Base-by-base conservation (phyloP, 2,888 invertebrate genomes). In the Tryphoninae sp. region DNA sequence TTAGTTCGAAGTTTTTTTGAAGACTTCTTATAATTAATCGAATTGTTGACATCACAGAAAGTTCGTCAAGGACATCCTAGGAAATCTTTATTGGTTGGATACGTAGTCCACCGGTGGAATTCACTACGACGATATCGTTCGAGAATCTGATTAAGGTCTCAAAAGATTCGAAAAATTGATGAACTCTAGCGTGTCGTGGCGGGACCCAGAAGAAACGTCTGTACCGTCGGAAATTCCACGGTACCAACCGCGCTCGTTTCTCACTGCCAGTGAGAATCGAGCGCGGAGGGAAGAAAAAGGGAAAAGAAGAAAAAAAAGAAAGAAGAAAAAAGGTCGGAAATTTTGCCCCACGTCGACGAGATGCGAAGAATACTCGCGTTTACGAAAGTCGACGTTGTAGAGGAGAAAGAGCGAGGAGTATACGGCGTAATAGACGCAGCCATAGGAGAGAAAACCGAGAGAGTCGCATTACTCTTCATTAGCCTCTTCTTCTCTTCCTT, bases 381-480 rank as follows among this genome's bases (percentile, higher is more conserved):
- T 73, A 49, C 78, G 69, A 51, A 61, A 78, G 53, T 45, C 59
- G 73, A 65, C 42, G 53, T 55, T 16, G 40, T 68, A 16, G 13
- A 22, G 19, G 42, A 68, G 68, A 26, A 16, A 58, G 22, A 53
- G 13, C 7, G 26, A 55, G 16, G 64, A 53, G 64, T 64, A 67
- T 22, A 55, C 2, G 9, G 23, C 42, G 74, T 68, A 77, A 75
- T 45, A 78, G 68, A 72, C 67, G 68, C 33, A 59, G 74, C 71
- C 69, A 69, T 61, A 73, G 73, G 83, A 78, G 83, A 78, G 51
- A 51, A 62, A 80, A 77, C 53, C 73, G 68, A 74, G 55, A 74
- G 55, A 76, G 74, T 76, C 83, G 82, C 86, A 91, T 91, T 91
- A 91, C 85, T 91, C 91, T 91, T 91, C 90, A 90, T 91, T 91